Percentiles rank a stretch among this genome's conserved stretches.
phyloP scores from a whole-genome alignment of 2,113 vertebrate species.

The Actinemys pallida region DNA sequence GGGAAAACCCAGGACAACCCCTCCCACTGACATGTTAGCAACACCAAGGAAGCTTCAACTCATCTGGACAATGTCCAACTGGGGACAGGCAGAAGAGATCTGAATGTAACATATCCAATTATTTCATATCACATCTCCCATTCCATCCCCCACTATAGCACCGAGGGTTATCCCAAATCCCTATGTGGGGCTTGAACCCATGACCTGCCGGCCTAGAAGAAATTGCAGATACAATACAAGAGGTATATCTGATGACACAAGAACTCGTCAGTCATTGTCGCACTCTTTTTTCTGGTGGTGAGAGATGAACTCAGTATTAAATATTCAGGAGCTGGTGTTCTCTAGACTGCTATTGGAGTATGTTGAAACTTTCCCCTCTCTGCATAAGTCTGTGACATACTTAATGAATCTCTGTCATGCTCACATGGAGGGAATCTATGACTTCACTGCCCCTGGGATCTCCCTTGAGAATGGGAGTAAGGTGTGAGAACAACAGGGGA shows the following conservation, averaged over 20 bases:
- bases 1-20: background rate
- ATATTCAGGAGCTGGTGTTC: background rate
- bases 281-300: background rate
- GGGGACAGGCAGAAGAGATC: background rate
- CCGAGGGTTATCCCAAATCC: background rate
- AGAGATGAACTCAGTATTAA: background rate
- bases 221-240: fast-evolving
- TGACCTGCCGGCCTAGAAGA: background rate
- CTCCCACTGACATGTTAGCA: background rate
- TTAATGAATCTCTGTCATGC: background rate
- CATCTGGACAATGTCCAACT: background rate
- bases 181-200: background rate
- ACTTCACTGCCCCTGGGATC: background rate
- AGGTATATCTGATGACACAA: background rate
- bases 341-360: background rate
- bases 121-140: background rate
- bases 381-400: background rate
- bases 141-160: background rate
- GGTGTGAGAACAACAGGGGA: background rate
- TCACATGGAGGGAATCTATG: background rate
- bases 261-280: background rate
- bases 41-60: background rate
- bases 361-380: background rate
- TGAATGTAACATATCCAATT: background rate
- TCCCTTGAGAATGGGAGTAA: background rate